Conservation (phyloP, 1,140 invertebrate species). For the Samia ricini region DNA sequence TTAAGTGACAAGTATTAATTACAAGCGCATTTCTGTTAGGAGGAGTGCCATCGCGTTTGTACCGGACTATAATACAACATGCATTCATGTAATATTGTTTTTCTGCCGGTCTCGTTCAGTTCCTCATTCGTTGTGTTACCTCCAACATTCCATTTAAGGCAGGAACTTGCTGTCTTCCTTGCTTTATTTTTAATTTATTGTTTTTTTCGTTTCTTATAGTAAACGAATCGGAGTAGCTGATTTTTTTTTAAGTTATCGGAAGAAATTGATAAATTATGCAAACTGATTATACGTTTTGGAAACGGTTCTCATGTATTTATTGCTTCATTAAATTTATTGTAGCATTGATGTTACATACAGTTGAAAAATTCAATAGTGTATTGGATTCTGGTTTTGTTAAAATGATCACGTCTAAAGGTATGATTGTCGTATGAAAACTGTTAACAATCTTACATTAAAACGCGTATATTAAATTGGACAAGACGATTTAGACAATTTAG, state of each 20-base stretch:
- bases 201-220: not conserved
- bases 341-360: not conserved
- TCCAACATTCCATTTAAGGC: slow-evolving; percentile 20
- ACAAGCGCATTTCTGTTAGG: slow-evolving; percentile 12
- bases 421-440: too few species aligned
- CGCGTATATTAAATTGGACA: too few species aligned
- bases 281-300: not conserved
- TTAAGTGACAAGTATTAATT: slow-evolving; percentile 8
- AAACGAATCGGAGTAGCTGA: not conserved
- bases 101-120: slow-evolving; percentile 9
- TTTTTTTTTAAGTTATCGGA: not conserved
- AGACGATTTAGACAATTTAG: too few species aligned
- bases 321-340: not conserved
- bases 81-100: slow-evolving; percentile 9
- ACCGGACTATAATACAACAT: slow-evolving; percentile 8
- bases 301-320: not conserved
- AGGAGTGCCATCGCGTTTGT: slow-evolving; percentile 4
- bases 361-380: too few species aligned
- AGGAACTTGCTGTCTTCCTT: slow-evolving; percentile 19
- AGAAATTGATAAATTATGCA: not conserved
- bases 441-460: too few species aligned
- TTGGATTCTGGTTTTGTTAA: too few species aligned
- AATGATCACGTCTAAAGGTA: too few species aligned
- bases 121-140: slow-evolving; percentile 15
- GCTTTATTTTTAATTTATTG: slow-evolving; percentile 20